Evolutionary conservation across 2,888 invertebrate species (phyloP).

Genomic region (Drosophila colorata): DNA sequence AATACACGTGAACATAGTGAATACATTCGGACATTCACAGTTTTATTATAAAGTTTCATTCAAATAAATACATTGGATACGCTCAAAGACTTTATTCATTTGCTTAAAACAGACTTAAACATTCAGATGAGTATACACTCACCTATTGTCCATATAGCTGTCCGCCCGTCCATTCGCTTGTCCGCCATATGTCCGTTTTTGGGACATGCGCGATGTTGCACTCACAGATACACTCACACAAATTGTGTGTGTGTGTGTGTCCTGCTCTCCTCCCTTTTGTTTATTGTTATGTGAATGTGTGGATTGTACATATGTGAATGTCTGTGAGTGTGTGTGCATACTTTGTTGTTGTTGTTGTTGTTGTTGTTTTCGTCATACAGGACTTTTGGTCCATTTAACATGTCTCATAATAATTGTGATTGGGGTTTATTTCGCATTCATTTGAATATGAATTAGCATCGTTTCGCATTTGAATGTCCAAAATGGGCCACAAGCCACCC

Average conservation of each 20-base stretch:
- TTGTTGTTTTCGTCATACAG: conserved; percentile 61
- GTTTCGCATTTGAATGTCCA: conserved; percentile 71
- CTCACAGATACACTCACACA: conserved; percentile 23
- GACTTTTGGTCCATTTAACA: conserved; percentile 83
- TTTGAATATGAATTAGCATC: conserved; percentile 83
- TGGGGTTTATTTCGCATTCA: conserved; percentile 82
- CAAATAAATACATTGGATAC: not conserved
- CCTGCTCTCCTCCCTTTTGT: conserved; percentile 36
- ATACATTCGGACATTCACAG: not conserved
- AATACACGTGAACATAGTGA: too few relatives aligned
- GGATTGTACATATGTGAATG: conserved; percentile 29
- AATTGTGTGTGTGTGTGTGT: conserved; percentile 9
- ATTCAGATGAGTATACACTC: conserved; percentile 22
- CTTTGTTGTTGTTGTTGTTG: conserved; percentile 20
- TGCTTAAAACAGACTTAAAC: not conserved
- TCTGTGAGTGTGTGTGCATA: conserved; percentile 16
- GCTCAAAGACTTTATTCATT: not conserved
- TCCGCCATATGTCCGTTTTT: conserved; percentile 61
- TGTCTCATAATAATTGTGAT: conserved; percentile 83
- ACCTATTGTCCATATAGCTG: conserved; percentile 23
- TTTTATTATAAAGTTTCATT: not conserved
- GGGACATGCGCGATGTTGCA: conserved; percentile 71
- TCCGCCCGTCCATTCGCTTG: conserved; percentile 61
- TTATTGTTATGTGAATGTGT: conserved; percentile 28
- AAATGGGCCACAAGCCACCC: conserved; percentile 39